Evolutionary conservation across 2,797 vertebrate genomes (phyloP).

Genomic region (Sebastes miniatus): DNA sequence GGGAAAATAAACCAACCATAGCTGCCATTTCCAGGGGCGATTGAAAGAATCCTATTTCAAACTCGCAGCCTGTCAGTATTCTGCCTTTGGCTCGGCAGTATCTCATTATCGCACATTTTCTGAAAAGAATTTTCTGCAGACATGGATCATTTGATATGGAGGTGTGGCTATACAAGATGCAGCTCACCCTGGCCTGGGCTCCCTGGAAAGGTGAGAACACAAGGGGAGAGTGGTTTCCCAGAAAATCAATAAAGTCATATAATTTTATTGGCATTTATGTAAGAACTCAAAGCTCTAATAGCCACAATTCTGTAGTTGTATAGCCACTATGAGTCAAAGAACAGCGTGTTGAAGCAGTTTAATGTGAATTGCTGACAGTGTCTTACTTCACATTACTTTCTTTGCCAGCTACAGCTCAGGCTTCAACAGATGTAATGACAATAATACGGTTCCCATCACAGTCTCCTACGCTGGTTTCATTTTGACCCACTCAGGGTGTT

Average conservation of each 20-base stretch:
- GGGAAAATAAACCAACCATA: constrained; percentile 21
- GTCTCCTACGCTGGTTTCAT: constrained; percentile 11
- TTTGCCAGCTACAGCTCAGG: constrained; percentile 1
- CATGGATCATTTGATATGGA: constrained; percentile 25
- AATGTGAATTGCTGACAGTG: not conserved
- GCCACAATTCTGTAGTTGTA: not conserved
- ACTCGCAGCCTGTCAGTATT: constrained; percentile 23
- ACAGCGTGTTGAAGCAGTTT: not conserved
- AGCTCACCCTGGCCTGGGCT: not conserved
- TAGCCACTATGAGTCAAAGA: not conserved
- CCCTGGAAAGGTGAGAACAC: not conserved
- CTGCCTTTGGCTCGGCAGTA: constrained; percentile 22
- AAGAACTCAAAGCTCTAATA: not conserved
- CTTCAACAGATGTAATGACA: constrained; percentile 28
- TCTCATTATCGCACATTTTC: constrained; percentile 36
- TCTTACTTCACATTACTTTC: constrained; percentile 11
- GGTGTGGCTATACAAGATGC: not conserved
- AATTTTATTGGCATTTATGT: constrained; percentile 23
- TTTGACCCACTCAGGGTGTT: constrained; percentile 35
- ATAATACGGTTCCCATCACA: constrained; percentile 20
- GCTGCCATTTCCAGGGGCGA: constrained; percentile 24
- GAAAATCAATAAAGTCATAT: constrained; percentile 32
- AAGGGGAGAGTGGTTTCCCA: not conserved
- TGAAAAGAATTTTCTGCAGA: constrained; percentile 25
- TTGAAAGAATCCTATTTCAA: constrained; percentile 36